phyloP scores from a whole-genome alignment of 2,888 invertebrate genomes.

The Chirona hameri region DNA sequence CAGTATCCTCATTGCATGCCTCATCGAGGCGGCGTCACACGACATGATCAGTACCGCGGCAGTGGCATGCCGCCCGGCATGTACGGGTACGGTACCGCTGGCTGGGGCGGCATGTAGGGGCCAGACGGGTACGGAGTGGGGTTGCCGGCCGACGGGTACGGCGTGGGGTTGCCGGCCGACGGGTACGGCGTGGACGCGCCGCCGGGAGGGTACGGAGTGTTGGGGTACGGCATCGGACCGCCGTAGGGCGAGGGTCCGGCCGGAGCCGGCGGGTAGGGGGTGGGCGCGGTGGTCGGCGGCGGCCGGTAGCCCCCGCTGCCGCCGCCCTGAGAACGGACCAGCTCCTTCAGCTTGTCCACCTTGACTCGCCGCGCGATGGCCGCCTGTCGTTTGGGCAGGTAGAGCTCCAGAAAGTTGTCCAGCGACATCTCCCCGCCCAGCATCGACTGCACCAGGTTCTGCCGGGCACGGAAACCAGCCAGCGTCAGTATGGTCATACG shows the following conservation, averaged over 20 bases:
- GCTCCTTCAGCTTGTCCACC: slow-evolving; percentile 79
- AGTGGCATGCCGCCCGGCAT: slow-evolving; percentile 2
- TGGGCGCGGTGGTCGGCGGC: background rate
- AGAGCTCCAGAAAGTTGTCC: slow-evolving; percentile 81
- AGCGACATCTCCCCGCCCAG: slow-evolving; percentile 50
- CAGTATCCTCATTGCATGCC: too few species aligned
- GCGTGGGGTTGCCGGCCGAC: background rate
- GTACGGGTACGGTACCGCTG: background rate
- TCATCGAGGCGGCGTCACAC: too few species aligned
- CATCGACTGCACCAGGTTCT: slow-evolving; percentile 39
- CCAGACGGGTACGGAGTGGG: background rate
- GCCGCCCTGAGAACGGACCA: slow-evolving; percentile 37
- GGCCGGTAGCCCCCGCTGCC: slow-evolving; percentile 26
- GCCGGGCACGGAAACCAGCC: background rate
- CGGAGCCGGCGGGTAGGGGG: slow-evolving; percentile 12
- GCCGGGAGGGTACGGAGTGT: background rate
- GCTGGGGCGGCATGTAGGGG: background rate
- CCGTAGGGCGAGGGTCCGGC: background rate
- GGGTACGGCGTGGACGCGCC: background rate
- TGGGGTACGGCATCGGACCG: background rate
- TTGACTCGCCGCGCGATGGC: slow-evolving; percentile 83
- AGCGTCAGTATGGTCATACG: too few species aligned
- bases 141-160: background rate
- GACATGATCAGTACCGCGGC: slow-evolving; percentile 6
- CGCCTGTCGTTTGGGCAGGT: slow-evolving; percentile 66